Percentiles rank a stretch among this genome's conserved stretches.
Conservation (phyloP, 2,113 vertebrate genomes). For the Phyllostomus hastatus region DNA sequence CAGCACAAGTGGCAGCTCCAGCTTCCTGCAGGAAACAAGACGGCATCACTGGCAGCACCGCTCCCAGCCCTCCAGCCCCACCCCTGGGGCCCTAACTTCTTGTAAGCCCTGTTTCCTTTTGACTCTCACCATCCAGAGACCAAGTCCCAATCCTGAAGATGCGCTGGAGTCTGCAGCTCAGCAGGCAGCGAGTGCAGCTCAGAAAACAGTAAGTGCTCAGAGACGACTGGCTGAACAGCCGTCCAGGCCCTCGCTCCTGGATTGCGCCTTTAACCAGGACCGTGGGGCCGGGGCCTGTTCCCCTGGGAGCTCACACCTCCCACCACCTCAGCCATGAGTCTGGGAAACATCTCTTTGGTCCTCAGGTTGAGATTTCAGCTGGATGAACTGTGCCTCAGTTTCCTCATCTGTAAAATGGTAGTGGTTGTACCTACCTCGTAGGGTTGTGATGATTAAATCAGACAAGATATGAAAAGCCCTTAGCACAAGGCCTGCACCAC, state of each 20-base stretch:
- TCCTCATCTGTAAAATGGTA: neutral
- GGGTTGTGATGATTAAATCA: neutral
- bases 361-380: neutral
- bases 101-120: neutral
- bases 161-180: neutral
- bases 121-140: neutral
- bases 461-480: constrained; percentile 1
- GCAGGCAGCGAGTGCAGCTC: neutral
- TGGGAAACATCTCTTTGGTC: neutral
- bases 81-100: neutral
- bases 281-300: neutral
- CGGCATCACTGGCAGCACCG: neutral
- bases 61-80: neutral
- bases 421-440: neutral
- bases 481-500: neutral
- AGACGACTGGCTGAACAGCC: fast-evolving
- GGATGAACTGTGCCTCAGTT: neutral
- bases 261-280: neutral
- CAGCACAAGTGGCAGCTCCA: constrained; percentile 99
- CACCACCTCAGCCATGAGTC: neutral
- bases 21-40: constrained; percentile 85
- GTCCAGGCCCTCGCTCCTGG: neutral
- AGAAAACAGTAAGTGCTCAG: neutral
- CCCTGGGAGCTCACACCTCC: neutral
- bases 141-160: neutral